These are phyloP conservation scores for Polypedilum vanderplanki DNA, from an alignment of 1,140 invertebrate species.

Conservation along the genomic window DNA sequence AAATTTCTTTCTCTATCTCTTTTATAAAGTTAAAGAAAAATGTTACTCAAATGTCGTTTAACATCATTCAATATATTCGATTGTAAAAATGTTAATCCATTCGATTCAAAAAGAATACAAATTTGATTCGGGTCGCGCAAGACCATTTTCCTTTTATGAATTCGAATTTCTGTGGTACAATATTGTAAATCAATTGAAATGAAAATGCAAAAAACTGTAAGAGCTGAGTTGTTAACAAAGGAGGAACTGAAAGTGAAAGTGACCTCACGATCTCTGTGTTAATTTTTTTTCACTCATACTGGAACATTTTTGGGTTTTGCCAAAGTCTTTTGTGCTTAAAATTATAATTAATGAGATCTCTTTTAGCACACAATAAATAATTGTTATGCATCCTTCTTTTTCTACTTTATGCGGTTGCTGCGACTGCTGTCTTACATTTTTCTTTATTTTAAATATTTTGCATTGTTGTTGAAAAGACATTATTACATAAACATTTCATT, in stretches of 20 bases:
- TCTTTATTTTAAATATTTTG: too few species aligned
- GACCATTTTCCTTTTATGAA: background rate
- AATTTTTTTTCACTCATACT: background rate
- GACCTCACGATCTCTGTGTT: slow-evolving; percentile 2
- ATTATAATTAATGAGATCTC: slow-evolving; percentile 13
- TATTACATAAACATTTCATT: background rate
- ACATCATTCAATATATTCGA: background rate
- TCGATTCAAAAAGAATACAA: background rate
- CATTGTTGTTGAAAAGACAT: background rate
- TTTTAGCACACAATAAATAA: slow-evolving; percentile 13
- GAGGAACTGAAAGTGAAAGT: slow-evolving; percentile 11
- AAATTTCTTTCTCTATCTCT: too few species aligned
- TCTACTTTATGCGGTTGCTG: background rate
- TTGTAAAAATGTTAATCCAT: background rate
- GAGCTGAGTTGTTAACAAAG: background rate
- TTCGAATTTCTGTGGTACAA: background rate
- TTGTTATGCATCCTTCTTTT: background rate
- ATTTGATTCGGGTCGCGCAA: background rate
- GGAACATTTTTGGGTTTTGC: background rate
- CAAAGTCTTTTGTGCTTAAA: background rate
- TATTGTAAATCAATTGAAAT: background rate
- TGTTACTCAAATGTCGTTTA: background rate
- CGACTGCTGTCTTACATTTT: too few species aligned
- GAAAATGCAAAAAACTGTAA: slow-evolving; percentile 11
- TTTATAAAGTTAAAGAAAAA: background rate